Conservation (phyloP, 2,113 vertebrate species). For the Pedionomus torquatus region DNA sequence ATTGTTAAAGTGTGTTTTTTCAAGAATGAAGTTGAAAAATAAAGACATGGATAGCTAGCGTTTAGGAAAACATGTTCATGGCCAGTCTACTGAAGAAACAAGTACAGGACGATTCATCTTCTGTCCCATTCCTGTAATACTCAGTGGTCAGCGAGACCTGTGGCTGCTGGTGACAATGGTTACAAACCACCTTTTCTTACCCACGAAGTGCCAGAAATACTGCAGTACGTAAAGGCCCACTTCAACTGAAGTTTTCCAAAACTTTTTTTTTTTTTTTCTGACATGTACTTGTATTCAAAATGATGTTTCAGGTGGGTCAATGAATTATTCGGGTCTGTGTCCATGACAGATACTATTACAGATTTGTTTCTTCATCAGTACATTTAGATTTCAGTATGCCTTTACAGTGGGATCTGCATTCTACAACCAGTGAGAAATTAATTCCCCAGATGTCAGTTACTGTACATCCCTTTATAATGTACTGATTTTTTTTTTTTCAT, state of each 20-base stretch:
- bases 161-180: neutral
- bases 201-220: neutral
- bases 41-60: neutral
- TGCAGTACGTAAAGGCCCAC: neutral
- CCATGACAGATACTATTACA: neutral
- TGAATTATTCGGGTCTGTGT: neutral
- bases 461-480: neutral
- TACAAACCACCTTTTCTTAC: neutral
- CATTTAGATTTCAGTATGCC: neutral
- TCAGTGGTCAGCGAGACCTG: neutral
- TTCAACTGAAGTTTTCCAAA: neutral
- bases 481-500: neutral
- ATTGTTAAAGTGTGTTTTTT: neutral
- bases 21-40: neutral
- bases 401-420: neutral
- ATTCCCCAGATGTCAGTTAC: neutral
- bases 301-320: neutral
- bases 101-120: neutral
- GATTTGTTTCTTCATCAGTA: neutral
- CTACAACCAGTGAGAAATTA: neutral
- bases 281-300: neutral
- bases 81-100: neutral
- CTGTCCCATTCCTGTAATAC: neutral
- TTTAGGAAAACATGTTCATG: neutral
- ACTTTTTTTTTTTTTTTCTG: too few species aligned